These are phyloP conservation scores for Caenorhabditis becei DNA, from an alignment of 2,888 invertebrate species.

Conservation along the genomic window DNA sequence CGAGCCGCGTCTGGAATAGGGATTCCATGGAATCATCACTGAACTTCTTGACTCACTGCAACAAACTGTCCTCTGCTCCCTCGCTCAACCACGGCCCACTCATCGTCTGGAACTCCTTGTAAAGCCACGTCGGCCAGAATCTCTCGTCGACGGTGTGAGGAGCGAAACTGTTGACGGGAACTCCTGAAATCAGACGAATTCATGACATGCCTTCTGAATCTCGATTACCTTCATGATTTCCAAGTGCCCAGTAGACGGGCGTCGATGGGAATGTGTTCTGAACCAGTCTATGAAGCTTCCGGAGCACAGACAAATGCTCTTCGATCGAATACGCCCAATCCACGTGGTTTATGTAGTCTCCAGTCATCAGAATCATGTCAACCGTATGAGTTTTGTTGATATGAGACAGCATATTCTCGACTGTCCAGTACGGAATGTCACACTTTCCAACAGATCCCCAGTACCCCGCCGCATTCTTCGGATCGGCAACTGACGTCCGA, in stretches of 20 bases:
- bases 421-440: conserved; percentile 93
- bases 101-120: conserved; percentile 86
- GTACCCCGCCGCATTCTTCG: conserved; percentile 86
- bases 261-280: conserved; percentile 87
- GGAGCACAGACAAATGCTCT: conserved; percentile 69
- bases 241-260: conserved; percentile 94
- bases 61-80: conserved; percentile 65
- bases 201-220: not conserved
- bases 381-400: conserved; percentile 81
- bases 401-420: conserved; percentile 89
- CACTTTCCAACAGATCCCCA: conserved; percentile 98
- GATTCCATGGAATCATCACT: not conserved
- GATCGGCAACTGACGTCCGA: conserved; percentile 70
- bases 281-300: conserved; percentile 46
- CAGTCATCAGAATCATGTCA: conserved; percentile 90
- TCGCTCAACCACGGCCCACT: conserved; percentile 89
- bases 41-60: conserved; percentile 60
- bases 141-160: conserved; percentile 82
- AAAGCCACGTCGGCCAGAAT: conserved; percentile 88
- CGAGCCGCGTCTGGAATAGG: conserved; percentile 87
- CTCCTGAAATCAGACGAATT: conserved; percentile 22
- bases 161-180: conserved; percentile 82
- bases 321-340: conserved; percentile 89
- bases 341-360: conserved; percentile 96
- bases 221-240: conserved; percentile 91